Evolutionary conservation across 1,140 invertebrate species (phyloP), one percentile per base, ranked within the genome.

Genomic region (Varroa destructor): DNA sequence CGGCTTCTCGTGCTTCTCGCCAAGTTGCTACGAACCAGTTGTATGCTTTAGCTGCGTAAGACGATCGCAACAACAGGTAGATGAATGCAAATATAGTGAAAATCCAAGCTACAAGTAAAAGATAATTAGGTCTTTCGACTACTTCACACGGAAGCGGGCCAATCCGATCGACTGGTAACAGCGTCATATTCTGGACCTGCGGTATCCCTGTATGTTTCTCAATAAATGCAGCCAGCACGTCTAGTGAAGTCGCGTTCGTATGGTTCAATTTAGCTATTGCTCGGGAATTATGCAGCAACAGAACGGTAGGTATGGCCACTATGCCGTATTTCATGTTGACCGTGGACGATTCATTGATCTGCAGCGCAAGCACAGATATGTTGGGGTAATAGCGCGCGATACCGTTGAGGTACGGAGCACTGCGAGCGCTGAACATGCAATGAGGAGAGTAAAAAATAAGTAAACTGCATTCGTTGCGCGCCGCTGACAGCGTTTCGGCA

Each of bases 321-420:
- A 95, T 89, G 36, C 93, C 92, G 83, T 91, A 93, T 77, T 91
- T 88, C 0, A 91, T 89, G 80, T 94, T 94, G 51, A 93, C 77
- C 71, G 82, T 81, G 70, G 57, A 75, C 76, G 64, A 72, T 72
- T 76, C 61, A 8, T 67, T 67, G 61, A 67, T 67, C 61, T 67
- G 61, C 4, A 67, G 40, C 61, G 91, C 93, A 43, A 91, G 86
- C 77, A 93, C 86, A 80, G 89, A 88, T 5, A 97, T 82, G 76
- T 87, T 85, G 8, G 91, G 90, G 82, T 90, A 95, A 3, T 86
- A 87, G 76, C 86, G 84, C 73, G 84, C 88, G 77, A 97, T 78
- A 1, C 92, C 89, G 84, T 96, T 97, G 75, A 89, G 92, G 78
- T 91, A 85, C 3, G 90, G 89, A 6, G 91, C 92, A 43, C 90